phyloP scores from a whole-genome alignment of 2,888 invertebrate genomes.

The Acanthacorydalis orientalis region DNA sequence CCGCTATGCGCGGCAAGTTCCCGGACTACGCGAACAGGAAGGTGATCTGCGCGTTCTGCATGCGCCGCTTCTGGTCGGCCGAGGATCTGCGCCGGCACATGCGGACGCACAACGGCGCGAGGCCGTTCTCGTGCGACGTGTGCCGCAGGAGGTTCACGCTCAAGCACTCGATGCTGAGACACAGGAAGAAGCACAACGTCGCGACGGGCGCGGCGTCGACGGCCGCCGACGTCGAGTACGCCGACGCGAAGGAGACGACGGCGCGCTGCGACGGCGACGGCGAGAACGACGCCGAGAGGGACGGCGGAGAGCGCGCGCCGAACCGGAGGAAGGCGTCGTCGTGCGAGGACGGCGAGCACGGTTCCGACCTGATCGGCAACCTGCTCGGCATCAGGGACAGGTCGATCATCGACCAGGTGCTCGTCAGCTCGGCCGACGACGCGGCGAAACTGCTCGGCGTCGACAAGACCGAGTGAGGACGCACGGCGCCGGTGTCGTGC shows the following conservation, averaged over 20 bases:
- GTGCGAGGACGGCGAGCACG: conserved; percentile 15
- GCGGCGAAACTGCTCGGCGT: conserved; percentile 80
- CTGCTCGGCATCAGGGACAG: conserved; percentile 75
- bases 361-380: conserved; percentile 72
- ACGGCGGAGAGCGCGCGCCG: conserved; percentile 11
- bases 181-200: conserved; percentile 73
- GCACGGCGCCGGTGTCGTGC: too few species aligned
- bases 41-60: conserved; percentile 82
- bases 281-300: conserved; percentile 37
- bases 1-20: conserved; percentile 59
- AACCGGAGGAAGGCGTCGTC: conserved; percentile 13
- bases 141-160: conserved; percentile 78
- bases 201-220: conserved; percentile 29
- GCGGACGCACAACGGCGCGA: conserved; percentile 83
- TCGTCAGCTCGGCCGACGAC: conserved; percentile 65
- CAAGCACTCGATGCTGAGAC: conserved; percentile 88
- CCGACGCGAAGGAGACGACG: conserved; percentile 25
- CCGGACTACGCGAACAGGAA: conserved; percentile 77
- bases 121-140: conserved; percentile 82
- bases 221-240: conserved; percentile 28
- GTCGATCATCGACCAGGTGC: conserved; percentile 67
- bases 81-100: conserved; percentile 87
- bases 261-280: conserved; percentile 34
- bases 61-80: conserved; percentile 88
- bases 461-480: conserved; percentile 31